A percentile compares a stretch with the other conserved stretches of the same genome.
Evolutionary conservation across 2,113 vertebrate genomes (phyloP).

Genomic region (Propithecus coquereli): DNA sequence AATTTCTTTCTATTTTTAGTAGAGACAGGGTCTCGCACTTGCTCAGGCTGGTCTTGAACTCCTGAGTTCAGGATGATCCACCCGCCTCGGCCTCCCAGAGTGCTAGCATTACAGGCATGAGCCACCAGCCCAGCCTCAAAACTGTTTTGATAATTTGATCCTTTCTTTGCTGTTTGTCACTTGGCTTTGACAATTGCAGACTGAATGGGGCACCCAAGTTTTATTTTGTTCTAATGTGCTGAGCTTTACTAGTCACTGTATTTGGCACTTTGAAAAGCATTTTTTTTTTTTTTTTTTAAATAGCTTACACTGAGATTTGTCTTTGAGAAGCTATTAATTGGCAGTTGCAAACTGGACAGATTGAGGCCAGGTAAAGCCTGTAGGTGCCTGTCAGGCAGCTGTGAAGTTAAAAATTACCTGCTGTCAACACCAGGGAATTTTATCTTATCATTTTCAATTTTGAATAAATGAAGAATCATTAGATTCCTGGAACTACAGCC

Average conservation of each 20-base stretch:
- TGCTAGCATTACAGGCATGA: too few species aligned
- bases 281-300: constrained; percentile 29
- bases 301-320: constrained; percentile 52
- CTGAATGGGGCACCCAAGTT: constrained; percentile 7
- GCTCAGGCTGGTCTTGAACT: too few species aligned
- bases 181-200: constrained; percentile 17
- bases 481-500: constrained; percentile 33
- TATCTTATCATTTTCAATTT: constrained; percentile 56
- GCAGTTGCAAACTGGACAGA: constrained; percentile 75
- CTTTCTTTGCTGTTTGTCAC: constrained; percentile 23
- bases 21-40: too few species aligned
- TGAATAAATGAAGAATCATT: constrained; percentile 62
- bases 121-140: too few species aligned
- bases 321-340: constrained; percentile 76
- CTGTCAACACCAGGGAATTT: constrained; percentile 55
- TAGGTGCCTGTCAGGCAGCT: constrained; percentile 59
- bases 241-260: constrained; percentile 50
- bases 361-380: constrained; percentile 72
- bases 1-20: too few species aligned
- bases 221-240: constrained; percentile 52
- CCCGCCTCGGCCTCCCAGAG: too few species aligned
- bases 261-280: constrained; percentile 50
- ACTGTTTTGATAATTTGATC: background rate
- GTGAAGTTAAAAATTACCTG: constrained; percentile 66
- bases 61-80: too few species aligned